A percentile compares a stretch with the other conserved stretches of the same genome.
phyloP scores from a whole-genome alignment of 2,113 vertebrate species.

The Semicossyphus pulcher region DNA sequence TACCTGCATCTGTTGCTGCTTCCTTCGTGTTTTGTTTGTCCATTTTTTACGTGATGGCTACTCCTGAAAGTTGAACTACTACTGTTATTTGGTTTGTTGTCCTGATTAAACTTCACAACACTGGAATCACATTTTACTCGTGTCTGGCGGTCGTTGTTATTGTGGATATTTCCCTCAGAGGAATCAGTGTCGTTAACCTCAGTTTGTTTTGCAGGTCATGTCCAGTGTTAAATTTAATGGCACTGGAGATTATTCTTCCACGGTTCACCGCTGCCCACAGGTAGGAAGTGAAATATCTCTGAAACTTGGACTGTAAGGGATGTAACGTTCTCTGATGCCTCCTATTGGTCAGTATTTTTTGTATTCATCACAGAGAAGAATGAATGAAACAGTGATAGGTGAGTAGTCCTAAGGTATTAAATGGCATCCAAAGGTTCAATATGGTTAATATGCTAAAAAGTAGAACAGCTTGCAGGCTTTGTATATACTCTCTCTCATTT shows the following conservation, averaged over 20 bases:
- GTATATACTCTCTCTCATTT: background rate
- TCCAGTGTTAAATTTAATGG: background rate
- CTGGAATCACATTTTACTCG: conserved; percentile 53
- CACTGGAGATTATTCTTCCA: background rate
- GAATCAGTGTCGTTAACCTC: background rate
- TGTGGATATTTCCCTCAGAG: background rate
- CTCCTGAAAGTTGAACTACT: conserved; percentile 66
- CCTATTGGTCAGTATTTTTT: too few species aligned
- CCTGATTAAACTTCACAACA: conserved; percentile 68
- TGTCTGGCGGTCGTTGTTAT: background rate
- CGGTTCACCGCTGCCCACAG: background rate
- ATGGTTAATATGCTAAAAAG: background rate
- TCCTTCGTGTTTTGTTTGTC: conserved; percentile 22
- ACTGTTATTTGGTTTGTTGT: conserved; percentile 47
- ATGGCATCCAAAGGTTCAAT: background rate
- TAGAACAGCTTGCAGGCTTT: background rate
- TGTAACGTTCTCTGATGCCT: background rate
- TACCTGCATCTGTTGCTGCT: conserved; percentile 19
- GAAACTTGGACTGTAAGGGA: background rate
- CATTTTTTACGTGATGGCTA: conserved; percentile 34
- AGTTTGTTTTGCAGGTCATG: background rate
- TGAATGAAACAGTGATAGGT: background rate
- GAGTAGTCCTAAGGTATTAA: background rate
- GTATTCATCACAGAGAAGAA: background rate
- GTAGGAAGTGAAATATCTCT: background rate